Evolutionary conservation across 2,113 vertebrate genomes (phyloP).

Genomic region (Oplegnathus fasciatus): DNA sequence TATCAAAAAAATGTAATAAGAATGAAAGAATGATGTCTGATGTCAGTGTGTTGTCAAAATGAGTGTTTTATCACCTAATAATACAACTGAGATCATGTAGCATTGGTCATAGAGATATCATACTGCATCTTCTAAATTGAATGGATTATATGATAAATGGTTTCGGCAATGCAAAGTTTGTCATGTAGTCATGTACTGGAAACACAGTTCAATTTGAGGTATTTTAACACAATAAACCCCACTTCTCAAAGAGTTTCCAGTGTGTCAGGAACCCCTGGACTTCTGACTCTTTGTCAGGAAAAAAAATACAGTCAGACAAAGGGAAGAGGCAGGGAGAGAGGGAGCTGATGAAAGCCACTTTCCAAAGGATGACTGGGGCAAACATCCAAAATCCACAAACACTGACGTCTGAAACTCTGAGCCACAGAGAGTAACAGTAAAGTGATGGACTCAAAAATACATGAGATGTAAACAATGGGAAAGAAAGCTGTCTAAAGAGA

Average conservation of each 20-base stretch:
- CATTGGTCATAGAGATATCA: neutral
- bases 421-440: slow-evolving; percentile 1
- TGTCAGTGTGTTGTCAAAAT: neutral
- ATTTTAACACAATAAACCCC: slow-evolving; percentile 7
- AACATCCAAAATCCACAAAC: slow-evolving; percentile 52
- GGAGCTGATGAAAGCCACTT: slow-evolving; percentile 21
- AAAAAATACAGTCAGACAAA: neutral
- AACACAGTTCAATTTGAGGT: neutral
- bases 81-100: neutral
- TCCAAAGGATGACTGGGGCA: slow-evolving; percentile 19
- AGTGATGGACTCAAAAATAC: slow-evolving; percentile 25
- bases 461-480: slow-evolving; percentile 28
- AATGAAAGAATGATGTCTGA: neutral
- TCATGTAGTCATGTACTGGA: neutral
- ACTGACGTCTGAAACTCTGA: slow-evolving; percentile 31
- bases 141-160: neutral
- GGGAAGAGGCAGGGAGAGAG: neutral
- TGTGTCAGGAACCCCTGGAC: slow-evolving; percentile 2
- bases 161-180: neutral
- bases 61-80: neutral
- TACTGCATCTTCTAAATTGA: neutral
- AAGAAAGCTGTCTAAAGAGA: slow-evolving; percentile 6
- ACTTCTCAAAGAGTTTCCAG: neutral
- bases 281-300: slow-evolving; percentile 12
- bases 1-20: neutral